Evolutionary conservation across 2,113 vertebrate species (phyloP).

Genomic region (Fulmarus glacialis): DNA sequence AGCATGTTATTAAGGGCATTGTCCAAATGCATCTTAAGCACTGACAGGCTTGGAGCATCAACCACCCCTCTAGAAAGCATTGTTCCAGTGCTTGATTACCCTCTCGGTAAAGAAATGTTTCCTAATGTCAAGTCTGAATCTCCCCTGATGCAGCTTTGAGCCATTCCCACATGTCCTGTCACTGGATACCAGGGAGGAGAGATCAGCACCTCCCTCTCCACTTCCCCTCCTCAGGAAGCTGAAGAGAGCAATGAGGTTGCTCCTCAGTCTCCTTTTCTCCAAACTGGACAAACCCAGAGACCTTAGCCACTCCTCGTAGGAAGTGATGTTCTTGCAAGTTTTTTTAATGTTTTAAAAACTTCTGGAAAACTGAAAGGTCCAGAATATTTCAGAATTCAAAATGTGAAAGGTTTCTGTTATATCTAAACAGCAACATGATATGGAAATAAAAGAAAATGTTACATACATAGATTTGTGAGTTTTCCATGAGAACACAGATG

Average conservation of each 20-base stretch:
- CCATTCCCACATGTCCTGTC: rapidly evolving
- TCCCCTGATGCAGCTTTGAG: neutral
- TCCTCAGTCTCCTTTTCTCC: neutral
- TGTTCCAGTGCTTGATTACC: neutral
- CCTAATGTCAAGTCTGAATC: neutral
- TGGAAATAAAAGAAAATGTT: neutral
- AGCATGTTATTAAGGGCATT: neutral
- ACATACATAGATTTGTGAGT: neutral
- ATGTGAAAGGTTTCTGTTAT: neutral
- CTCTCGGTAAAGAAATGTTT: neutral
- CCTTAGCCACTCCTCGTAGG: neutral
- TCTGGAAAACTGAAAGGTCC: neutral
- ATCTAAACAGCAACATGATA: neutral
- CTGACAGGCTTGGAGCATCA: neutral
- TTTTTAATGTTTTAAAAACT: neutral
- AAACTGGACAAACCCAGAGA: neutral
- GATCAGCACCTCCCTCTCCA: neutral
- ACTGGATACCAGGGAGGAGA: neutral
- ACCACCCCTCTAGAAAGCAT: neutral
- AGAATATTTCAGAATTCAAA: neutral
- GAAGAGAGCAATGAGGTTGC: neutral
- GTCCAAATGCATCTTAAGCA: neutral
- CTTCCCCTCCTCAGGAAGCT: neutral
- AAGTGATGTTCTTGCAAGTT: neutral
- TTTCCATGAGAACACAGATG: neutral